Base-by-base conservation (phyloP, 2,888 invertebrate species). In the Coremacera marginata region DNA sequence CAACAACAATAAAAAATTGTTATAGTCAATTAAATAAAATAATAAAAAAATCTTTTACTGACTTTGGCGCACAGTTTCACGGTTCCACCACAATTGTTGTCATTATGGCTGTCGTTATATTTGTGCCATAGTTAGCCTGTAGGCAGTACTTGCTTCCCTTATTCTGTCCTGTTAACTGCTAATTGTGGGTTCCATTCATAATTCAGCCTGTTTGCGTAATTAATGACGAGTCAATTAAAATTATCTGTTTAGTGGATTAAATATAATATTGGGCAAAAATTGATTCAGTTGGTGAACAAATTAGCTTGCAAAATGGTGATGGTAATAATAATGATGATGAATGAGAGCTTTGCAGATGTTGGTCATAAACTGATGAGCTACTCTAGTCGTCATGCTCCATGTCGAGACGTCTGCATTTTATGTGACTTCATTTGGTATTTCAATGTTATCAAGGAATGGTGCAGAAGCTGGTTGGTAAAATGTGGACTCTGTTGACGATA, bases 21-120 rank as follows among this genome's bases (percentile, higher is more conserved):
- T 84, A 85, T 83, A 82, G 84, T 81, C 84, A 86, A 85, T 86
- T 85, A 84, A 86, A 84, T 80, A 83, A 83, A 84, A 84, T 84
- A 82, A 81, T 86, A 82, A 86, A 83, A n/a, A 80, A 27, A 51
- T 37, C 49, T 55, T 77, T 76, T 76, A 71, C 55, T 55, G 71
- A 63, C 76, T 63, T 71, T 37, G 71, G 22, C 11, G 49, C 27
- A 72, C 77, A 74, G 78, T 76, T 65, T 37, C 75, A 76, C 76
- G 74, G 67, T 62, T 57, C 70, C 62, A 74, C 70, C 62, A 74
- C 74, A 79, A 71, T 76, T 77, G 71, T 67, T 75, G 74, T 73
- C 77, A 67, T 77, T 76, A 71, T 80, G 80, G 79, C 77, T 77
- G 79, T 3, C 51, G 80, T 78, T n/a, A 62, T 14, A 78, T 83